Conservation (phyloP, 2,888 invertebrate genomes). For the Thymelicus acteon region DNA sequence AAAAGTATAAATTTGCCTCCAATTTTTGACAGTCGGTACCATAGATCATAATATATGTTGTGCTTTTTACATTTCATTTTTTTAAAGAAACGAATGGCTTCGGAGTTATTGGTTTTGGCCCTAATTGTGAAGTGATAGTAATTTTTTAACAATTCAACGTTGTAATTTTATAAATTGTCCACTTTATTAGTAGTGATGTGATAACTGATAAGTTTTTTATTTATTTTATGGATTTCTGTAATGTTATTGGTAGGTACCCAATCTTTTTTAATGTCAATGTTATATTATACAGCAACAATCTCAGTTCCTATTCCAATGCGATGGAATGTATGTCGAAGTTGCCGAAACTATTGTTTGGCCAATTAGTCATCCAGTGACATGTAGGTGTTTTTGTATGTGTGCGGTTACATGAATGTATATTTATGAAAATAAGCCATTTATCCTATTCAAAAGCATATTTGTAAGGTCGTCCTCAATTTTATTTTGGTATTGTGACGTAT, state of each 20-base stretch:
- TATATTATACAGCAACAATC: background rate
- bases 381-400: constrained; percentile 37
- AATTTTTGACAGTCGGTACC: constrained; percentile 47
- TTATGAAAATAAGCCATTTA: constrained; percentile 45
- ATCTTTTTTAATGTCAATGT: constrained; percentile 11
- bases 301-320: background rate
- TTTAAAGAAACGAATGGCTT: constrained; percentile 28
- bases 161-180: background rate
- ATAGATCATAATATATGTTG: constrained; percentile 39
- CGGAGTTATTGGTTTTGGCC: background rate
- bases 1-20: constrained; percentile 49
- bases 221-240: constrained; percentile 41
- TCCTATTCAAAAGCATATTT: constrained; percentile 30
- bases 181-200: constrained; percentile 37
- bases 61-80: constrained; percentile 36
- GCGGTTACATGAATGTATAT: constrained; percentile 40
- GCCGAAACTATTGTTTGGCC: constrained; percentile 41
- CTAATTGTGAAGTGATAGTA: constrained; percentile 13
- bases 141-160: background rate
- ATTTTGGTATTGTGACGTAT: constrained; percentile 40
- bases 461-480: constrained; percentile 36
- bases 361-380: constrained; percentile 42
- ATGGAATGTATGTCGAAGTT: constrained; percentile 7
- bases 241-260: constrained; percentile 24
- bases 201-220: constrained; percentile 39